These are phyloP conservation scores for Listronotus oregonensis DNA, from an alignment of 1,140 invertebrate species.

Conservation along the genomic window DNA sequence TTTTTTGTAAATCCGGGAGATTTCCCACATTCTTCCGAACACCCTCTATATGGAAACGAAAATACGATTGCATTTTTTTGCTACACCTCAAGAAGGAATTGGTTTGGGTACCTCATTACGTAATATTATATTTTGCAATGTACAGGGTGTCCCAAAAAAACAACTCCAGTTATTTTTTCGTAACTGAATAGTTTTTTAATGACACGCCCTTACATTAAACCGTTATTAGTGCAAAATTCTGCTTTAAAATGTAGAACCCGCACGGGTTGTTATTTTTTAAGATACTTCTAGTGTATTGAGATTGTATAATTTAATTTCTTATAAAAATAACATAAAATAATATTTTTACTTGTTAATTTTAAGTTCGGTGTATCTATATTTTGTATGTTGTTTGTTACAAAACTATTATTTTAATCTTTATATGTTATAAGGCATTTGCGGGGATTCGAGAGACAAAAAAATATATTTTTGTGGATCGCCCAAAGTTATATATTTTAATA, in stretches of 20 bases:
- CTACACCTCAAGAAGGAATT: too few species aligned
- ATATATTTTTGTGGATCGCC: slow-evolving; percentile 16
- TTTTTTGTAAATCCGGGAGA: too few species aligned
- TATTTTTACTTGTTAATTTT: neutral
- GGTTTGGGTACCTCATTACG: too few species aligned
- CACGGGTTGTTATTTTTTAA: neutral
- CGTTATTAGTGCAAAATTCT: slow-evolving; percentile 11
- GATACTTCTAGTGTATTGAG: neutral
- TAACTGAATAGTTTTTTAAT: neutral
- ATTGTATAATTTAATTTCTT: neutral
- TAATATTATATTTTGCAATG: too few species aligned
- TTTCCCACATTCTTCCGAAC: too few species aligned
- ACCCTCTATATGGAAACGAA: too few species aligned
- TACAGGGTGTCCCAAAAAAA: neutral
- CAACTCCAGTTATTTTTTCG: neutral
- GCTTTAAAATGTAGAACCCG: slow-evolving; percentile 12
- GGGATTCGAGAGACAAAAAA: neutral
- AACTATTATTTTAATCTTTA: neutral
- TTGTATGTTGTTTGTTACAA: neutral
- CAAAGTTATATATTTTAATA: slow-evolving; percentile 26
- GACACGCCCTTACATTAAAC: neutral
- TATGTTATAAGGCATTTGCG: neutral
- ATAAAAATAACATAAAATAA: neutral
- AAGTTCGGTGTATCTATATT: neutral
- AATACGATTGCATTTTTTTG: too few species aligned